Percentiles rank a stretch among this genome's conserved stretches.
These are phyloP conservation scores for Lordiphosa mommai DNA, from an alignment of 1,140 invertebrate species.

Conservation along the genomic window DNA sequence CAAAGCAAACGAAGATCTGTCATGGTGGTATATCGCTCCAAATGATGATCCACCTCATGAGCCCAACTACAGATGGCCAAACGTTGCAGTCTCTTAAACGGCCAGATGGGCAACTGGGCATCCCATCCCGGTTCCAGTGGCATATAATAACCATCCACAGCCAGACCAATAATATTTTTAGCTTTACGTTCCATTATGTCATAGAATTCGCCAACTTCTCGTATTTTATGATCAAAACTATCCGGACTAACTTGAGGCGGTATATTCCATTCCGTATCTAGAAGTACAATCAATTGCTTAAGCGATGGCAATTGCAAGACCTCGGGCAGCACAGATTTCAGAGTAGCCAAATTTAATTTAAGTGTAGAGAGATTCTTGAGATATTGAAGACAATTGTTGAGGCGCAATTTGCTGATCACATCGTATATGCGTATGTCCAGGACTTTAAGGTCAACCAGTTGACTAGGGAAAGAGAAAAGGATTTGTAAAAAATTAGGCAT, in stretches of 20 bases:
- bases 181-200: conserved; percentile 59
- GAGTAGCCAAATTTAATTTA: conserved; percentile 59
- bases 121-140: conserved; percentile 60
- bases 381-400: conserved; percentile 42
- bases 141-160: conserved; percentile 68
- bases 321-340: conserved; percentile 47
- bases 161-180: conserved; percentile 43
- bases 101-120: conserved; percentile 39
- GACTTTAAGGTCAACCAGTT: conserved; percentile 41
- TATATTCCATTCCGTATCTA: conserved; percentile 60
- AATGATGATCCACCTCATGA: conserved; percentile 39
- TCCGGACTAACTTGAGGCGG: conserved; percentile 42
- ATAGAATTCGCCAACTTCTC: conserved; percentile 64
- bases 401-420: conserved; percentile 46
- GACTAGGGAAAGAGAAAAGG: conserved; percentile 14
- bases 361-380: conserved; percentile 48
- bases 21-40: conserved; percentile 60
- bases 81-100: conserved; percentile 35
- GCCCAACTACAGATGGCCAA: conserved; percentile 66
- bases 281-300: conserved; percentile 46
- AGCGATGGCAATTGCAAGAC: conserved; percentile 55
- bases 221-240: conserved; percentile 59
- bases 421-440: conserved; percentile 65
- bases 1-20: conserved; percentile 50
- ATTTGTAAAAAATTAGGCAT: not conserved